Percentiles rank a stretch among this genome's conserved stretches.
Evolutionary conservation across 2,888 invertebrate species (phyloP).

Genomic region (Agrilus cyanescens): DNA sequence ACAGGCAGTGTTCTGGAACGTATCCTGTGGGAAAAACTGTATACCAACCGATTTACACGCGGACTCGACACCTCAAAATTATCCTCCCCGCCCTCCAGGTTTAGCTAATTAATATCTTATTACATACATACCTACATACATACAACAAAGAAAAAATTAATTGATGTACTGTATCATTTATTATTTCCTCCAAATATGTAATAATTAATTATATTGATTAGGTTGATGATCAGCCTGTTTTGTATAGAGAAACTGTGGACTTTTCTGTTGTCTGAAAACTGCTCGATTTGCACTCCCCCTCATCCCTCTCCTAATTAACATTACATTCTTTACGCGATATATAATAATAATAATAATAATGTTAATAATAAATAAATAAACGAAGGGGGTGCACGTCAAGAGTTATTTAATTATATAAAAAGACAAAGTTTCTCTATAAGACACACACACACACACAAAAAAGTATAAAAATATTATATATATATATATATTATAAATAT

Average conservation of each 20-base stretch:
- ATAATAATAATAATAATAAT: too few species aligned
- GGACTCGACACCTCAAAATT: too few species aligned
- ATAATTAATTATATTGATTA: constrained; percentile 2
- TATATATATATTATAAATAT: constrained; percentile 27
- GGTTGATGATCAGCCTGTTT: too few species aligned
- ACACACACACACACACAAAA: constrained; percentile 4
- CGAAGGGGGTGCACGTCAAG: too few species aligned
- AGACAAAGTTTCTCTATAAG: constrained; percentile 8
- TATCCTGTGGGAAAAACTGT: constrained; percentile 25
- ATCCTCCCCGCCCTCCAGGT: too few species aligned
- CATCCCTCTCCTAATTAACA: too few species aligned
- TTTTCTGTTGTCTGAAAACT: too few species aligned
- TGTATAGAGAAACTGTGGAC: too few species aligned
- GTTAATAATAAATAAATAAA: too few species aligned
- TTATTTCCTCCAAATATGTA: constrained; percentile 26
- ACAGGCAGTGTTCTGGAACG: constrained; percentile 38
- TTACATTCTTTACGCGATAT: too few species aligned
- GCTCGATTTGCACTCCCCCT: too few species aligned
- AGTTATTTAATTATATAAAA: too few species aligned
- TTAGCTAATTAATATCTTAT: constrained; percentile 5
- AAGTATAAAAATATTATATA: constrained; percentile 2
- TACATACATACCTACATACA: constrained; percentile 10
- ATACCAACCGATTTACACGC: constrained; percentile 22
- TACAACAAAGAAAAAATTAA: constrained; percentile 13
- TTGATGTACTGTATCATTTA: constrained; percentile 35